These are phyloP conservation scores for Danio rerio DNA, from an alignment of 2,113 vertebrate species.

Conservation along the genomic window DNA sequence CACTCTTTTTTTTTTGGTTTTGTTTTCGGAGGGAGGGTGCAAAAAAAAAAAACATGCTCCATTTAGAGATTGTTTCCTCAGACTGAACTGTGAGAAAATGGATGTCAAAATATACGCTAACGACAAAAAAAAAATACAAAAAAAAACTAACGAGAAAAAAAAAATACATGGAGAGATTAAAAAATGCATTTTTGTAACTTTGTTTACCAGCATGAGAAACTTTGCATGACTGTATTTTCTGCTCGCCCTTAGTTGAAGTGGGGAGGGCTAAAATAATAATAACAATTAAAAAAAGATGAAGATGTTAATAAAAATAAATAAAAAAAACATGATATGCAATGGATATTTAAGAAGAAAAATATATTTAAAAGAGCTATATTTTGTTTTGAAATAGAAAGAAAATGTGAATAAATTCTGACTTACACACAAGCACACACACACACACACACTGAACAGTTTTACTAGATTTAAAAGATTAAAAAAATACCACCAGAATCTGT, in stretches of 20 bases:
- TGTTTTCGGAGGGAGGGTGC: background rate
- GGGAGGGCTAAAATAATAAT: constrained; percentile 76
- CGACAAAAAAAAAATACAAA: constrained; percentile 17
- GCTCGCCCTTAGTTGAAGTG: constrained; percentile 81
- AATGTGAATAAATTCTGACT: constrained; percentile 79
- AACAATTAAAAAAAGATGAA: constrained; percentile 71
- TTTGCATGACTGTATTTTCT: constrained; percentile 85
- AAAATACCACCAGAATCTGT: constrained; percentile 62
- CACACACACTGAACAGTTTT: constrained; percentile 77
- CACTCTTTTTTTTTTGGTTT: background rate
- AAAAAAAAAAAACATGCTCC: constrained; percentile 58
- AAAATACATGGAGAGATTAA: constrained; percentile 64
- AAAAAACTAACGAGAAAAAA: constrained; percentile 42
- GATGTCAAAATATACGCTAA: constrained; percentile 32
- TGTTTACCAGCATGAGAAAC: constrained; percentile 84
- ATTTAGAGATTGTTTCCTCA: constrained; percentile 25
- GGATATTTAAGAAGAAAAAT: constrained; percentile 76
- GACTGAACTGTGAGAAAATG: constrained; percentile 28
- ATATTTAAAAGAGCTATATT: constrained; percentile 84
- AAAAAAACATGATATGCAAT: constrained; percentile 82
- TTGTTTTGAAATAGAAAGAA: constrained; percentile 79
- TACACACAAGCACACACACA: constrained; percentile 77
- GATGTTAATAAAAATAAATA: constrained; percentile 60
- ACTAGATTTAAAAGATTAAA: constrained; percentile 67
- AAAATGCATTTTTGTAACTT: constrained; percentile 84